A percentile compares a stretch with the other conserved stretches of the same genome.
phyloP scores from a whole-genome alignment of 2,888 invertebrate genomes.

The Oligia latruncula region DNA sequence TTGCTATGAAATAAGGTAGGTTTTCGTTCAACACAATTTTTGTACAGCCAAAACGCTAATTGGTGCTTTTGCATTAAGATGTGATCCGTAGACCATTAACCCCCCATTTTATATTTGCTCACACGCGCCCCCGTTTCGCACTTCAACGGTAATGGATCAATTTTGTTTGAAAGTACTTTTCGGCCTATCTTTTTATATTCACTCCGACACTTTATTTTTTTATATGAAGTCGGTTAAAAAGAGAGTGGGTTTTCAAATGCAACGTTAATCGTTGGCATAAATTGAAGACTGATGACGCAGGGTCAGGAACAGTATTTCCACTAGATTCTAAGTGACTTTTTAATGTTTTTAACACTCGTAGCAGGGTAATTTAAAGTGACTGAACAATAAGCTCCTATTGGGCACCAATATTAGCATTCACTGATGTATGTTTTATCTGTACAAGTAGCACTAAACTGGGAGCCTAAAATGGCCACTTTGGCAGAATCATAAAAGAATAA shows the following conservation, averaged over 20 bases:
- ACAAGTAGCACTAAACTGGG: neutral
- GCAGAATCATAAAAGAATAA: no score
- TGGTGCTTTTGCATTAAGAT: slow-evolving; percentile 74
- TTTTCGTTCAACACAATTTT: slow-evolving; percentile 20
- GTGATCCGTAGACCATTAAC: slow-evolving; percentile 73
- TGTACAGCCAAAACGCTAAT: slow-evolving; percentile 68
- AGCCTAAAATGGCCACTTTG: no score
- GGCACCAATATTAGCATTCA: neutral
- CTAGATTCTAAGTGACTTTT: neutral
- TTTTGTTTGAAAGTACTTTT: slow-evolving; percentile 60
- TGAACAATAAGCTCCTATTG: neutral
- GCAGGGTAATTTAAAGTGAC: neutral
- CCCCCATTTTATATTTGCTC: slow-evolving; percentile 69
- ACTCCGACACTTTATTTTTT: slow-evolving; percentile 30
- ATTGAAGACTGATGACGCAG: neutral
- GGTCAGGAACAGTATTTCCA: neutral
- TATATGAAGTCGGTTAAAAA: neutral
- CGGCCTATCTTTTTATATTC: slow-evolving; percentile 49
- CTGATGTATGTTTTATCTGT: neutral
- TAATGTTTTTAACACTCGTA: neutral
- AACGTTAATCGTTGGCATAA: neutral
- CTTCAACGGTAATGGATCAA: slow-evolving; percentile 65
- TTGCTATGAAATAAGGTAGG: slow-evolving; percentile 5
- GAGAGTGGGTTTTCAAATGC: slow-evolving; percentile 22
- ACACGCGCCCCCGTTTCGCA: slow-evolving; percentile 62